Percentiles rank a stretch among this genome's conserved stretches.
Conservation (phyloP, 2,888 invertebrate genomes). For the Drosophila limbata region DNA sequence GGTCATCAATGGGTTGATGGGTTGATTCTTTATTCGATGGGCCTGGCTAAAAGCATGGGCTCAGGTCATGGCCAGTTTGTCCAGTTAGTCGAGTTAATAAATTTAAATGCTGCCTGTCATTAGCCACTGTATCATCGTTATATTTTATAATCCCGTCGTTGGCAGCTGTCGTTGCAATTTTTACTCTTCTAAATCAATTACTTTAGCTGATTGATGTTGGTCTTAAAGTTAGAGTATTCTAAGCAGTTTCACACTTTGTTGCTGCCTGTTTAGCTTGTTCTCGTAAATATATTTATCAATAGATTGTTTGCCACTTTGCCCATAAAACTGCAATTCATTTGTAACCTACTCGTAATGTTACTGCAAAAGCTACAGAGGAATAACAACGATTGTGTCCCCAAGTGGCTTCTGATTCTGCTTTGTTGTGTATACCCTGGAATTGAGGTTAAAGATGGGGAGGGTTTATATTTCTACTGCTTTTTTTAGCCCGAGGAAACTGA, state of each 20-base stretch:
- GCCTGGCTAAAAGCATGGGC: conserved; percentile 24
- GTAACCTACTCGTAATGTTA: background rate
- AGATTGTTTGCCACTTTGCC: conserved; percentile 3
- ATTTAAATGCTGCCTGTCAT: conserved; percentile 57
- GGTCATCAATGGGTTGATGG: conserved; percentile 47
- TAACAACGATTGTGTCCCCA: conserved; percentile 7
- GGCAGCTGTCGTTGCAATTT: conserved; percentile 47
- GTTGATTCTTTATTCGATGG: conserved; percentile 9
- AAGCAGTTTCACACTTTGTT: background rate
- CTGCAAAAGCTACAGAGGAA: background rate
- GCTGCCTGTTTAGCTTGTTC: background rate
- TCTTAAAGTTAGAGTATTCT: background rate
- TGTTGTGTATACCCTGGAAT: conserved; percentile 6
- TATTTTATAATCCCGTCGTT: conserved; percentile 47
- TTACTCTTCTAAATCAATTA: conserved; percentile 7
- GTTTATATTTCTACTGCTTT: background rate
- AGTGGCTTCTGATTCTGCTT: conserved; percentile 13
- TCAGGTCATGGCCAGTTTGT: conserved; percentile 37
- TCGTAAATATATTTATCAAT: background rate
- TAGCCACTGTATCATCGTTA: conserved; percentile 29
- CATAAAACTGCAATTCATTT: conserved; percentile 20
- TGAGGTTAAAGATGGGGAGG: background rate
- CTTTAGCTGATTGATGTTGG: conserved; percentile 6
- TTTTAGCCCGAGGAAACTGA: too few relatives aligned
- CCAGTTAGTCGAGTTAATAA: conserved; percentile 59